Conservation (phyloP, 2,113 vertebrate genomes). For the Larimichthys crocea region DNA sequence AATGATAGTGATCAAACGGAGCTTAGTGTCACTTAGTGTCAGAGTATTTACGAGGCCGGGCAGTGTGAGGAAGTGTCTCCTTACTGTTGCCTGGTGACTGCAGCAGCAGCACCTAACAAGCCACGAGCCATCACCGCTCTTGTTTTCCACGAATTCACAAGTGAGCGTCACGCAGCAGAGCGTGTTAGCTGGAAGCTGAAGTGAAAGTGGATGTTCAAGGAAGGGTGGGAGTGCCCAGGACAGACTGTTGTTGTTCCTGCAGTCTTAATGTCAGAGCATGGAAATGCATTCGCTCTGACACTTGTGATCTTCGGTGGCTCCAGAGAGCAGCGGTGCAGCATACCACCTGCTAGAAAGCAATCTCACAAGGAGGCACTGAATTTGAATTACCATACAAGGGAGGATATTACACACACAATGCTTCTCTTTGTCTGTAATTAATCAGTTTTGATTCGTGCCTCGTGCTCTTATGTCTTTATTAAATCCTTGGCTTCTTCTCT, state of each 20-base stretch:
- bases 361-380: conserved; percentile 3
- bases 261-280: conserved; percentile 41
- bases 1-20: background rate
- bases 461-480: conserved; percentile 48
- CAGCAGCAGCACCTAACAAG: conserved; percentile 22
- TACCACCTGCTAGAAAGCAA: conserved; percentile 24
- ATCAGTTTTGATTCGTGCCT: conserved; percentile 29
- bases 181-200: conserved; percentile 8
- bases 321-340: conserved; percentile 19
- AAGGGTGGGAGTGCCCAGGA: background rate
- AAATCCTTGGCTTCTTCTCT: conserved; percentile 50
- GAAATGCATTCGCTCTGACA: conserved; percentile 45
- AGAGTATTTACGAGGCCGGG: conserved; percentile 12
- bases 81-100: conserved; percentile 66
- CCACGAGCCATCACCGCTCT: background rate
- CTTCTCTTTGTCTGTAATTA: conserved; percentile 37
- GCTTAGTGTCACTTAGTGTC: background rate
- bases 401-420: conserved; percentile 12
- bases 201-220: conserved; percentile 3
- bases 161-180: conserved; percentile 32
- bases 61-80: conserved; percentile 32
- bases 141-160: conserved; percentile 18
- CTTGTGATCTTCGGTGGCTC: conserved; percentile 23
- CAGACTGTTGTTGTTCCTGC: conserved; percentile 26
- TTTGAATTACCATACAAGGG: conserved; percentile 21